Percentiles rank a stretch among this genome's conserved stretches.
Evolutionary conservation across 2,888 invertebrate species (phyloP).

Genomic region (Ellobium chinense): DNA sequence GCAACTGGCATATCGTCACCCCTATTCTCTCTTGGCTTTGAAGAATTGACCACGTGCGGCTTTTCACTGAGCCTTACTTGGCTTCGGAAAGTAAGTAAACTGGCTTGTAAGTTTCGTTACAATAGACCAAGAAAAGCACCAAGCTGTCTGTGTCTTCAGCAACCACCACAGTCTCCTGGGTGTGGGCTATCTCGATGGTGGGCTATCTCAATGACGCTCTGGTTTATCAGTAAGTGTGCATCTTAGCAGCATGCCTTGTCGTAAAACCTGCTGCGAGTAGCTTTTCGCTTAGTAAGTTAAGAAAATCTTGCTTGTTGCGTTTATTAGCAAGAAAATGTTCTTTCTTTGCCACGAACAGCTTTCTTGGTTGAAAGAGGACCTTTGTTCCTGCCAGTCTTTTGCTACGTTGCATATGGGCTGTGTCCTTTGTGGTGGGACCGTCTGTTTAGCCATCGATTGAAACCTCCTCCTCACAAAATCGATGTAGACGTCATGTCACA

Average conservation of each 20-base stretch:
- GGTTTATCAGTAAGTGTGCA: constrained; percentile 61
- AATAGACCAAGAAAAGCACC: constrained; percentile 46
- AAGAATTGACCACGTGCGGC: not conserved
- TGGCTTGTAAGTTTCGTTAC: not conserved
- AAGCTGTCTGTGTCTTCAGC: constrained; percentile 55
- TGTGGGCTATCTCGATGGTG: constrained; percentile 40
- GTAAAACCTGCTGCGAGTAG: constrained; percentile 38
- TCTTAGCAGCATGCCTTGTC: constrained; percentile 55
- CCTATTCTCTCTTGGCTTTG: not conserved
- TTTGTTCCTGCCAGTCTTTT: constrained; percentile 38
- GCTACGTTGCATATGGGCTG: constrained; percentile 46
- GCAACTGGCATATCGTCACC: constrained; percentile 19
- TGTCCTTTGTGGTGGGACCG: constrained; percentile 50
- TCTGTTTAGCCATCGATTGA: constrained; percentile 52
- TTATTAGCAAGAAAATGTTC: constrained; percentile 57
- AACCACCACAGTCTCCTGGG: constrained; percentile 32
- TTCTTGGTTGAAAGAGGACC: constrained; percentile 52
- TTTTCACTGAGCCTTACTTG: not conserved
- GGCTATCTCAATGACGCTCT: too few relatives aligned
- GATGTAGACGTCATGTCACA: constrained; percentile 22
- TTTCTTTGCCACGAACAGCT: constrained; percentile 53
- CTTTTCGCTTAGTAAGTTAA: constrained; percentile 47
- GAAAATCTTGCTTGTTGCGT: constrained; percentile 60
- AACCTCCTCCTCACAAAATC: constrained; percentile 37
- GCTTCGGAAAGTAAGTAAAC: constrained; percentile 32